A percentile compares a stretch with the other conserved stretches of the same genome.
These are phyloP conservation scores for Hedya salicella DNA, from an alignment of 2,888 invertebrate species.

Conservation along the genomic window DNA sequence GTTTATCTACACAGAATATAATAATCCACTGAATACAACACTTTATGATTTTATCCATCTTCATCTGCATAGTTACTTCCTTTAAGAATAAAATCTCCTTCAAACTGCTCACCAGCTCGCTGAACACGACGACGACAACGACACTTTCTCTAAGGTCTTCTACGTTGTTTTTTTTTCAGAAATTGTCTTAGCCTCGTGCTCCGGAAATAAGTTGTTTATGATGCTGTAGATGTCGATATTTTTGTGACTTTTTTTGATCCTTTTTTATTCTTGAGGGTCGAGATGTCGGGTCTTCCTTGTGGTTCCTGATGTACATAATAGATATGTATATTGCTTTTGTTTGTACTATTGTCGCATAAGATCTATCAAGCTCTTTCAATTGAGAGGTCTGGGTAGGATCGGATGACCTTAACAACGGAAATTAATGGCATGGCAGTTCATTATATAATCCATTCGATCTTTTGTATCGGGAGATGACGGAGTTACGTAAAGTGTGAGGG, in stretches of 20 bases:
- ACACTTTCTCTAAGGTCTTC: not conserved
- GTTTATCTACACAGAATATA: not conserved
- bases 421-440: not conserved
- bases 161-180: not conserved
- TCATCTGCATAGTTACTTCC: not conserved
- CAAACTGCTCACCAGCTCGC: not conserved
- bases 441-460: not conserved
- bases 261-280: not conserved
- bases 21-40: not conserved
- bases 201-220: not conserved
- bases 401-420: not conserved
- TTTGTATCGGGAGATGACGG: not conserved
- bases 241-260: not conserved
- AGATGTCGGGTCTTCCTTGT: not conserved
- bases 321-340: slow-evolving; percentile 5
- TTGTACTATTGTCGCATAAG: not conserved
- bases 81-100: not conserved
- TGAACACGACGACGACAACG: slow-evolving; percentile 3
- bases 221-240: not conserved
- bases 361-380: not conserved
- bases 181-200: not conserved
- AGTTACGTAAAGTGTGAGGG: slow-evolving; percentile 13
- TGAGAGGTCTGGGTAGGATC: not conserved
- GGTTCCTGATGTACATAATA: not conserved
- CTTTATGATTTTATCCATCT: not conserved